phyloP scores from a whole-genome alignment of 2,888 invertebrate species.

The Chymomyza amoena region DNA sequence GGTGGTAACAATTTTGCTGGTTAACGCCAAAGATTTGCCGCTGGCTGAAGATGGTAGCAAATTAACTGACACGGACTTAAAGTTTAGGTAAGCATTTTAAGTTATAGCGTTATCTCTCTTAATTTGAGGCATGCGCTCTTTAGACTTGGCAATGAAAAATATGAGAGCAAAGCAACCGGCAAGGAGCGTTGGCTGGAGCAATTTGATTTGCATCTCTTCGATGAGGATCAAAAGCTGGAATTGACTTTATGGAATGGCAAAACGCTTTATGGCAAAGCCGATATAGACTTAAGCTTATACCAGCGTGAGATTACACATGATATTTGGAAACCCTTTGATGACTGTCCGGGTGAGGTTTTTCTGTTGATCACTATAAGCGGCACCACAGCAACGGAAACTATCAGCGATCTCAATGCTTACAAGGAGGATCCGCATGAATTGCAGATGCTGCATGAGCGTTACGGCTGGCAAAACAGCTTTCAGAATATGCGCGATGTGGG shows the following conservation, averaged over 20 bases:
- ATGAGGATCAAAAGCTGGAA: constrained; percentile 95
- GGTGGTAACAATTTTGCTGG: constrained; percentile 97
- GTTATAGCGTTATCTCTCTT: not conserved
- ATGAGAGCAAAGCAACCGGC: constrained; percentile 94
- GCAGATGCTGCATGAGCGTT: constrained; percentile 81
- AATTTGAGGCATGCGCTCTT: not conserved
- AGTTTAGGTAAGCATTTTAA: constrained; percentile 88
- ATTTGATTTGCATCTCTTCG: constrained; percentile 97
- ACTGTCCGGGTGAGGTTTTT: constrained; percentile 90
- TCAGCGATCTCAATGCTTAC: constrained; percentile 92
- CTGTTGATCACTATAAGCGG: constrained; percentile 96
- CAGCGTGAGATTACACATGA: constrained; percentile 95
- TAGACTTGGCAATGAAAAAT: constrained; percentile 97
- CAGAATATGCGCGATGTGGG: constrained; percentile 92
- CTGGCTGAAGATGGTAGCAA: constrained; percentile 91
- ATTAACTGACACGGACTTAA: constrained; percentile 95
- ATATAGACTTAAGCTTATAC: constrained; percentile 89
- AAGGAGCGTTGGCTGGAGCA: constrained; percentile 97
- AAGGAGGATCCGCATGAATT: constrained; percentile 88
- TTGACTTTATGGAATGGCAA: constrained; percentile 88
- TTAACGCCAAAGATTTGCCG: constrained; percentile 94
- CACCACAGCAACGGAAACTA: constrained; percentile 94
- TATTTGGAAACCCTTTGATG: constrained; percentile 93
- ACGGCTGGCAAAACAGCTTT: constrained; percentile 83
- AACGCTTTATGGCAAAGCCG: constrained; percentile 82